Percentiles rank a stretch among this genome's conserved stretches.
Conservation (phyloP, 2,888 invertebrate species). For the Drosophila longiperda region DNA sequence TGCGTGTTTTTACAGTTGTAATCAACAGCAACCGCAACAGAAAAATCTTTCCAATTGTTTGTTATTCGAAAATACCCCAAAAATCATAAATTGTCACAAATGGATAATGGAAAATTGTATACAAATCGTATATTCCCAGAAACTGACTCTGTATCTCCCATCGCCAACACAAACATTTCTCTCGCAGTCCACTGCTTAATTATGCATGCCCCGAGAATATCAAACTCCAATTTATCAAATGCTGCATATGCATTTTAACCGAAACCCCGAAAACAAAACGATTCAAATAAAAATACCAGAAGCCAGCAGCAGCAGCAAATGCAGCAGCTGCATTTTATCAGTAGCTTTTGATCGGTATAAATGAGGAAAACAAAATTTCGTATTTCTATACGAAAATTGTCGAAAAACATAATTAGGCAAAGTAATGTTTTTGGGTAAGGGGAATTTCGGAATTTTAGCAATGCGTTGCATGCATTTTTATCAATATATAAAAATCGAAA, state of each 20-base stretch:
- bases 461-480: constrained; percentile 25
- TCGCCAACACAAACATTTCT: not conserved
- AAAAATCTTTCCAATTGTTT: not conserved
- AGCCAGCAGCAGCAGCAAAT: not conserved
- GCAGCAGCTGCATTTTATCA: constrained; percentile 62
- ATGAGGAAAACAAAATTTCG: constrained; percentile 15
- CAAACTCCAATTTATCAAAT: constrained; percentile 55
- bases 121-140: not conserved
- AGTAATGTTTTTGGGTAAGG: not conserved
- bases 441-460: not conserved
- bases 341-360: constrained; percentile 41
- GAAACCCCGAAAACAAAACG: not conserved
- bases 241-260: constrained; percentile 15
- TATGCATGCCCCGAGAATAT: constrained; percentile 46
- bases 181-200: constrained; percentile 18
- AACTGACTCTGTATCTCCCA: not conserved
- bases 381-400: constrained; percentile 30
- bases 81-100: constrained; percentile 5
- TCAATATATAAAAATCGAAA: constrained; percentile 16
- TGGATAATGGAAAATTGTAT: constrained; percentile 2
- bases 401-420: constrained; percentile 51
- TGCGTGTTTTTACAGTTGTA: not conserved
- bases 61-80: not conserved
- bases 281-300: constrained; percentile 8
- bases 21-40: not conserved